A percentile compares a stretch with the other conserved stretches of the same genome.
These are phyloP conservation scores for Papilio aristodemus DNA, from an alignment of 1,140 invertebrate species.

Conservation along the genomic window DNA sequence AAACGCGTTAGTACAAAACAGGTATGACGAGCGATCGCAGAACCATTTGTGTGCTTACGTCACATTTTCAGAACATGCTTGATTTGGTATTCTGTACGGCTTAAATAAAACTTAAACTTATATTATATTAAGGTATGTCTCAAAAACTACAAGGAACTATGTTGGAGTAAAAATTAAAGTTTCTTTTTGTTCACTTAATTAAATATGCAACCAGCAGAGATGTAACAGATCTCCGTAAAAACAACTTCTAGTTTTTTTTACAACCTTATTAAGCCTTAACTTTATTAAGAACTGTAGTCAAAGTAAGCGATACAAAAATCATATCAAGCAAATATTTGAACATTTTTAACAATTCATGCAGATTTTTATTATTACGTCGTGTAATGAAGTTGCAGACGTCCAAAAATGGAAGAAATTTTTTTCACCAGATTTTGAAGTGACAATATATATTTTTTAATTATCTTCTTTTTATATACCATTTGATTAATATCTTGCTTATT, in stretches of 20 bases:
- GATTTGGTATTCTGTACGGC: background rate
- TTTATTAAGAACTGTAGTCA: too few species aligned
- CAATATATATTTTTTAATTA: background rate
- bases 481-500: background rate
- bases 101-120: background rate
- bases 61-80: background rate
- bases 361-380: background rate
- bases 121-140: background rate
- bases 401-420: background rate
- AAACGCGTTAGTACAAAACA: background rate
- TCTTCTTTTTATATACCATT: background rate
- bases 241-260: too few species aligned
- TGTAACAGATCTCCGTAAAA: too few species aligned
- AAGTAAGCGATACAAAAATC: conserved; percentile 4
- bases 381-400: background rate
- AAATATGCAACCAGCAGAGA: too few species aligned
- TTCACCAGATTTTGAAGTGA: background rate
- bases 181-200: too few species aligned
- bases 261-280: too few species aligned
- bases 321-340: background rate
- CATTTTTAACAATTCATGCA: background rate
- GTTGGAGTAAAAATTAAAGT: too few species aligned
- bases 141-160: too few species aligned
- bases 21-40: background rate
- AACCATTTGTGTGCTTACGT: background rate